A percentile compares a stretch with the other conserved stretches of the same genome.
These are phyloP conservation scores for Strongylocentrotus purpuratus DNA, from an alignment of 35 echinoderm and acorn worm species.

Conservation along the genomic window DNA sequence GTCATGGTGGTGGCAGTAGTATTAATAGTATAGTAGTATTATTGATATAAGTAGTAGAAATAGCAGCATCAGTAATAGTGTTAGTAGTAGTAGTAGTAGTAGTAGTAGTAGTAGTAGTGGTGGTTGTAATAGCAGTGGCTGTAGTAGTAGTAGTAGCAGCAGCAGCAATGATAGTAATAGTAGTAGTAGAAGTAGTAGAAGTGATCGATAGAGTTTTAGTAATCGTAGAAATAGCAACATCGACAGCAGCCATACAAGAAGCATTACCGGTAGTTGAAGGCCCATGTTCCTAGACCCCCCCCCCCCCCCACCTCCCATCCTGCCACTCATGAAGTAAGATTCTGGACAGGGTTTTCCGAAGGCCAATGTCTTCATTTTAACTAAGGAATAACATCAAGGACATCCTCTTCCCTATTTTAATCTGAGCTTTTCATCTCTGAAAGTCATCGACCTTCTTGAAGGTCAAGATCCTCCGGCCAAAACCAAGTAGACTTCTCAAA, in stretches of 20 bases:
- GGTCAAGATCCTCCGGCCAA: neutral
- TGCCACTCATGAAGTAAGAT: neutral
- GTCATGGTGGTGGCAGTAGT: neutral
- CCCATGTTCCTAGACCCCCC: neutral
- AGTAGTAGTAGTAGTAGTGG: conserved; percentile 12
- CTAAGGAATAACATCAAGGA: neutral
- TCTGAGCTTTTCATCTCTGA: neutral
- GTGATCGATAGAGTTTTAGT: neutral
- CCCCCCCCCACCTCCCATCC: too few relatives aligned
- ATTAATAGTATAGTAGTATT: neutral
- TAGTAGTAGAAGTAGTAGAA: neutral
- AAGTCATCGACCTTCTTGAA: neutral
- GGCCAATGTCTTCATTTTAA: neutral
- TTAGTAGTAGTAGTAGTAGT: too few relatives aligned
- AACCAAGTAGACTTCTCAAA: neutral
- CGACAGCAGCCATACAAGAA: neutral
- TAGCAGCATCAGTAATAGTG: neutral
- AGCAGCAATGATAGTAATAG: neutral
- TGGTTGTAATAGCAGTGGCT: neutral
- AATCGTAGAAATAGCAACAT: neutral
- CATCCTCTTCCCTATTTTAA: neutral
- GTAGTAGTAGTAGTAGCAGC: neutral
- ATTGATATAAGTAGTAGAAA: conserved; percentile 6
- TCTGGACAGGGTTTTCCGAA: neutral
- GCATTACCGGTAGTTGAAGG: neutral